A percentile compares a stretch with the other conserved stretches of the same genome.
Evolutionary conservation across 1,140 invertebrate genomes (phyloP).

Genomic region (Caerostris extrusa): DNA sequence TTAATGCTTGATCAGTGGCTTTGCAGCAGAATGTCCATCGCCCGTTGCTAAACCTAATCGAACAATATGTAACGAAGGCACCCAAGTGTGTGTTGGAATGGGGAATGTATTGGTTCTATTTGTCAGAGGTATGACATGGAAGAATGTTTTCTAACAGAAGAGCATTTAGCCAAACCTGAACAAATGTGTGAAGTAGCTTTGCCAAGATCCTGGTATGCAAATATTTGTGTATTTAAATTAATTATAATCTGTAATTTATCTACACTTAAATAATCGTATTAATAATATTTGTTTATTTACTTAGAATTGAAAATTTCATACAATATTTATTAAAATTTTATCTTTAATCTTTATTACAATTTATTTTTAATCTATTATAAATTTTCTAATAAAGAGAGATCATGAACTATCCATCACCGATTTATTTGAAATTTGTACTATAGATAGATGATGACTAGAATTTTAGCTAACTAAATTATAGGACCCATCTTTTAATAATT

Average conservation of each 20-base stretch:
- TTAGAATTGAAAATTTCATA: no score
- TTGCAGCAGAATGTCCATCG: conserved; percentile 87
- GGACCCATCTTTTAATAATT: no score
- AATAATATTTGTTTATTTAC: no score
- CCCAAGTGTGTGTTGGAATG: conserved; percentile 94
- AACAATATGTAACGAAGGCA: conserved; percentile 92
- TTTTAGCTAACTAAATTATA: no score
- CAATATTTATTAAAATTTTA: no score
- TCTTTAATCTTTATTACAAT: no score
- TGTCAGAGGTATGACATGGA: conserved; percentile 96
- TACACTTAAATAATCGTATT: no score
- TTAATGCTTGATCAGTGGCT: conserved; percentile 80
- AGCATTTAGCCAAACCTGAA: conserved; percentile 87
- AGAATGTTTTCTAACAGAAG: conserved; percentile 97
- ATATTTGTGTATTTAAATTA: background rate
- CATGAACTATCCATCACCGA: no score
- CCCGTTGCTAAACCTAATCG: conserved; percentile 89
- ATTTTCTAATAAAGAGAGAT: no score
- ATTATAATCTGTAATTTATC: background rate
- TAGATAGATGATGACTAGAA: no score
- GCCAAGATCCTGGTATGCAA: conserved; percentile 88
- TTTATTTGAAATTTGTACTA: no score
- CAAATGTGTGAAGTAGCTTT: conserved; percentile 98
- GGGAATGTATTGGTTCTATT: conserved; percentile 97
- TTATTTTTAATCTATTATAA: no score